These are phyloP conservation scores for Eucriotettix oculatus DNA, from an alignment of 2,888 invertebrate genomes.

Conservation along the genomic window DNA sequence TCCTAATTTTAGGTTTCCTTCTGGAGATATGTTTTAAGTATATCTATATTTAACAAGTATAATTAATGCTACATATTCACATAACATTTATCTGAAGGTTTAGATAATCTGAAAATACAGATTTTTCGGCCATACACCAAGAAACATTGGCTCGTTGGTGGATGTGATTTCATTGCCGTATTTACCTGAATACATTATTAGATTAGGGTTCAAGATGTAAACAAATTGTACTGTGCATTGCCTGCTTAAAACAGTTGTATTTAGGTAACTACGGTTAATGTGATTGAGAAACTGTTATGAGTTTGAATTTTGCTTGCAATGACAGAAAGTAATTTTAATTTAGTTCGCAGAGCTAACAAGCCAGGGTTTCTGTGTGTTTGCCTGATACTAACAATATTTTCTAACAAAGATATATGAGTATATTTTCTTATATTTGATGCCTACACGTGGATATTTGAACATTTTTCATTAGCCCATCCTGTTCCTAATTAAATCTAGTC, in stretches of 20 bases:
- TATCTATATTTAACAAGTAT: background rate
- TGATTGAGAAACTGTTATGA: background rate
- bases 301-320: conserved; percentile 6
- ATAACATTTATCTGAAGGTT: background rate
- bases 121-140: conserved; percentile 13
- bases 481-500: background rate
- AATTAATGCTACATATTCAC: background rate
- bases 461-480: background rate
- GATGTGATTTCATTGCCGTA: conserved; percentile 7
- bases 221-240: too few relatives aligned
- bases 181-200: background rate
- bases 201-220: too few relatives aligned
- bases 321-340: conserved; percentile 2
- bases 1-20: background rate
- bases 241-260: background rate
- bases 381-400: conserved; percentile 1
- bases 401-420: background rate
- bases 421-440: too few relatives aligned
- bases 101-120: background rate
- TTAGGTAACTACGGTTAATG: conserved; percentile 6
- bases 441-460: too few relatives aligned
- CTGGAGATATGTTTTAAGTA: too few relatives aligned
- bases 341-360: conserved; percentile 13
- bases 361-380: conserved; percentile 16
- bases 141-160: conserved; percentile 21